A percentile compares a stretch with the other conserved stretches of the same genome.
phyloP scores from a whole-genome alignment of 1,140 invertebrate genomes.

The Micrasema minimum region DNA sequence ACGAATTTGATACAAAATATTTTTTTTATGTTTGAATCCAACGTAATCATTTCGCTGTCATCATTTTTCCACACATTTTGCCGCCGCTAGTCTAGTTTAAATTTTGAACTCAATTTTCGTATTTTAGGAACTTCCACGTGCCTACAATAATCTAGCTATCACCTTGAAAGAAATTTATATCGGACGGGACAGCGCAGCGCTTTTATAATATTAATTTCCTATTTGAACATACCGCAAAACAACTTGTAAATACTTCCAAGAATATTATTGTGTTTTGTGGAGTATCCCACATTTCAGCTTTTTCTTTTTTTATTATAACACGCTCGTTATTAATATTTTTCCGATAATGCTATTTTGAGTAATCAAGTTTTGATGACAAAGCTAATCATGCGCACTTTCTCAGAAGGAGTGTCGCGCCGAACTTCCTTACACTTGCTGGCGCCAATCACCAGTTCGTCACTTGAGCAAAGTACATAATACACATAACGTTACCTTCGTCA shows the following conservation, averaged over 20 bases:
- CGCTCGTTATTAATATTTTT: constrained; percentile 12
- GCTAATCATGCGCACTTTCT: not conserved
- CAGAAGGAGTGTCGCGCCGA: not conserved
- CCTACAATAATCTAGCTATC: constrained; percentile 5
- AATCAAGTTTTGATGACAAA: constrained; percentile 6
- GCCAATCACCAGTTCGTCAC: no score
- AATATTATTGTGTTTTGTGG: not conserved
- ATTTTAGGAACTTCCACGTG: not conserved
- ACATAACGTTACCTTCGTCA: no score
- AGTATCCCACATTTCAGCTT: constrained; percentile 3
- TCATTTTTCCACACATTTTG: no score
- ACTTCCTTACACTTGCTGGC: no score
- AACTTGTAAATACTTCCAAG: constrained; percentile 5
- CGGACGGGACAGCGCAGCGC: not conserved
- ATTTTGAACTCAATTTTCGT: no score
- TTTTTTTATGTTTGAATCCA: no score
- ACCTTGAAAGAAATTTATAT: constrained; percentile 16
- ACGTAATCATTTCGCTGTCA: no score
- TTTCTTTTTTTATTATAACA: constrained; percentile 4
- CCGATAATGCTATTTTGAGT: constrained; percentile 23
- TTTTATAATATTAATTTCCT: no score
- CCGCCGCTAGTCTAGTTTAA: no score
- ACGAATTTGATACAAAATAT: no score
- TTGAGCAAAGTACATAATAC: no score
- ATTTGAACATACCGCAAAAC: no score